Evolutionary conservation across 2,797 vertebrate species (phyloP).

Genomic region (Siniperca undulata): DNA sequence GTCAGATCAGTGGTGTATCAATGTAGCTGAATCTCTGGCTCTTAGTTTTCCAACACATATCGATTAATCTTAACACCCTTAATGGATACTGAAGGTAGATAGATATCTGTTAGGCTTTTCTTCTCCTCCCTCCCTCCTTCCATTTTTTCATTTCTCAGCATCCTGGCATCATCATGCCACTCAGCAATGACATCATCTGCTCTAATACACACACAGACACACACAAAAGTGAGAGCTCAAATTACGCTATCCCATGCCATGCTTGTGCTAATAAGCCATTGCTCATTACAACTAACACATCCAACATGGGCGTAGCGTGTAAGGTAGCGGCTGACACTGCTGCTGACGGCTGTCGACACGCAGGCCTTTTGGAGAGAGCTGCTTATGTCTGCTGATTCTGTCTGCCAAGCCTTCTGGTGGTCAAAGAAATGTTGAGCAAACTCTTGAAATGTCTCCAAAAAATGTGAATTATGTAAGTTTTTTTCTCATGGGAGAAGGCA

Average conservation of each 20-base stretch:
- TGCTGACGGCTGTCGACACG: constrained; percentile 39
- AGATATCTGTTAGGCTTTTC: constrained; percentile 10
- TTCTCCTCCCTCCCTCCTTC: constrained; percentile 7
- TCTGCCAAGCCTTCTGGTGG: constrained; percentile 20
- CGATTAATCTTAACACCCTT: background rate
- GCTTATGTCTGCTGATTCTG: constrained; percentile 21
- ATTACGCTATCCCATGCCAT: constrained; percentile 49
- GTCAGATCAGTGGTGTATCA: background rate
- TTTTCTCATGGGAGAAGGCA: background rate
- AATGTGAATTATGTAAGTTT: background rate
- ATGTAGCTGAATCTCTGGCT: too few relatives aligned
- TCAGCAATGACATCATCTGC: constrained; percentile 68
- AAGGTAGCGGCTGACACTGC: constrained; percentile 55
- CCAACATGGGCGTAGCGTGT: constrained; percentile 53
- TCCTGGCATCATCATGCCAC: constrained; percentile 35
- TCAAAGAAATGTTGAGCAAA: constrained; percentile 11
- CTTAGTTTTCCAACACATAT: background rate
- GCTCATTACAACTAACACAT: constrained; percentile 61
- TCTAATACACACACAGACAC: constrained; percentile 2
- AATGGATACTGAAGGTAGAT: background rate
- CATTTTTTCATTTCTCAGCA: constrained; percentile 57
- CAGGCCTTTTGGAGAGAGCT: constrained; percentile 16
- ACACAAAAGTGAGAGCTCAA: constrained; percentile 27
- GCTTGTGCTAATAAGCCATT: constrained; percentile 61
- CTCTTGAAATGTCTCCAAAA: background rate